Evolutionary conservation across 2,888 invertebrate species (phyloP).

Genomic region (Xestobium rufovillosum): DNA sequence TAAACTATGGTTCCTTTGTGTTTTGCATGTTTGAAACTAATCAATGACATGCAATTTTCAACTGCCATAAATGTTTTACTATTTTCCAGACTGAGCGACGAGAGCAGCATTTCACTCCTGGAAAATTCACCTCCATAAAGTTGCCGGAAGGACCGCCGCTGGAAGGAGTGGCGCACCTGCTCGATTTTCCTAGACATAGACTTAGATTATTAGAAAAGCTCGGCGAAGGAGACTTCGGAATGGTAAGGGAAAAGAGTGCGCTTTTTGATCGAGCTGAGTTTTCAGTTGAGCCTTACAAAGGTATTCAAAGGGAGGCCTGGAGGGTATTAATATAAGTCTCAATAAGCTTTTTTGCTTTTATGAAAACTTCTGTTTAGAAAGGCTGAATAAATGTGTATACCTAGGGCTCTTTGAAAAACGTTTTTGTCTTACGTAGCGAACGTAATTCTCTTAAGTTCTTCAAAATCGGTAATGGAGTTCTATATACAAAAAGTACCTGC

Average conservation of each 20-base stretch:
- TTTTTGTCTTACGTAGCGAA: no score
- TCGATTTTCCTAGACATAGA: slow-evolving; percentile 77
- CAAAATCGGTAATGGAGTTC: no score
- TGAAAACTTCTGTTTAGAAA: no score
- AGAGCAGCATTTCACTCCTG: slow-evolving; percentile 60
- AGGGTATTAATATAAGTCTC: slow-evolving; percentile 7
- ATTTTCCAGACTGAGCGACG: slow-evolving; percentile 56
- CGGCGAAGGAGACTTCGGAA: slow-evolving; percentile 82
- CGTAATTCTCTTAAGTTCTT: no score
- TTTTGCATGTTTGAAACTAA: no score
- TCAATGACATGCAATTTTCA: no score
- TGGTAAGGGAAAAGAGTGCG: slow-evolving; percentile 51
- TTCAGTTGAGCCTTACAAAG: slow-evolving; percentile 4
- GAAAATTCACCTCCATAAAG: slow-evolving; percentile 66
- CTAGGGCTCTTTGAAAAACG: no score
- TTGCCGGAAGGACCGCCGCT: slow-evolving; percentile 62
- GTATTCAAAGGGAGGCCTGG: no score
- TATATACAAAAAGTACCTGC: no score
- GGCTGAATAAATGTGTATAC: no score
- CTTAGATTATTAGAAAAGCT: slow-evolving; percentile 76
- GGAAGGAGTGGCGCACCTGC: slow-evolving; percentile 59
- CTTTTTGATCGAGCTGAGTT: slow-evolving; percentile 18
- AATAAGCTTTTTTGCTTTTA: background rate
- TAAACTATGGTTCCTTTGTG: no score
- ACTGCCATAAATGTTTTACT: no score